A percentile compares a stretch with the other conserved stretches of the same genome.
Evolutionary conservation across 2,797 vertebrate genomes (phyloP).

Genomic region (Microctenopoma lineatum): DNA sequence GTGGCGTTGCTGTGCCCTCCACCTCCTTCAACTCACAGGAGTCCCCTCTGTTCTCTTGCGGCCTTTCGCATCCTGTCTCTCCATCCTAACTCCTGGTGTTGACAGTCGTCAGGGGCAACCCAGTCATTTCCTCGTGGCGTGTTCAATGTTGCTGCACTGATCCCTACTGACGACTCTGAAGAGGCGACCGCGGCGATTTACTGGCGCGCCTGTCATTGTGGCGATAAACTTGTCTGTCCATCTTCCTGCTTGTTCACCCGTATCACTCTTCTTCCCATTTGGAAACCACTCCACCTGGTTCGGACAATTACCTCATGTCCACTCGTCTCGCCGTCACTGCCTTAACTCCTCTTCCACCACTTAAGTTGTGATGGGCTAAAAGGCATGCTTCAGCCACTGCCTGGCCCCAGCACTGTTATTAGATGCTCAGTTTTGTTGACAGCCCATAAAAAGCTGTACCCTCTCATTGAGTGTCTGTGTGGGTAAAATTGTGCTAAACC

Average conservation of each 20-base stretch:
- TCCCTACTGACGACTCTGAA: slow-evolving; percentile 73
- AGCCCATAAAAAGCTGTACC: slow-evolving; percentile 74
- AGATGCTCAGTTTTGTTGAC: slow-evolving; percentile 77
- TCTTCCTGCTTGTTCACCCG: slow-evolving; percentile 67
- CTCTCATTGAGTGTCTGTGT: slow-evolving; percentile 69
- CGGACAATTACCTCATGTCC: slow-evolving; percentile 78
- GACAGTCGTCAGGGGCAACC: slow-evolving; percentile 66
- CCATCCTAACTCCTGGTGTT: slow-evolving; percentile 50
- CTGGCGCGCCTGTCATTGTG: slow-evolving; percentile 60
- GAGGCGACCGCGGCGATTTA: slow-evolving; percentile 66
- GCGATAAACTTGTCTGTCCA: slow-evolving; percentile 64
- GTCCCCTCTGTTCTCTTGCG: slow-evolving; percentile 47
- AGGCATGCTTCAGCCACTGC: slow-evolving; percentile 78
- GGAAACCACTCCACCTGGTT: slow-evolving; percentile 80
- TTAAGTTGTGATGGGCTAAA: slow-evolving; percentile 84
- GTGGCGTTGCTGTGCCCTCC: slow-evolving; percentile 22
- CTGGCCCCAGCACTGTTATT: slow-evolving; percentile 75
- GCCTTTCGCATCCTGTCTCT: slow-evolving; percentile 66
- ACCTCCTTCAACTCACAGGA: slow-evolving; percentile 29
- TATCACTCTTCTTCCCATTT: slow-evolving; percentile 70
- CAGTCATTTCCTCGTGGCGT: slow-evolving; percentile 71
- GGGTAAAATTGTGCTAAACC: slow-evolving; percentile 60
- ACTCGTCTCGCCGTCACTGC: slow-evolving; percentile 60
- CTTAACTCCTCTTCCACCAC: slow-evolving; percentile 83
- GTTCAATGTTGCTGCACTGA: slow-evolving; percentile 81